These are phyloP conservation scores for Chesias legatella DNA, from an alignment of 2,888 invertebrate species.

Conservation along the genomic window DNA sequence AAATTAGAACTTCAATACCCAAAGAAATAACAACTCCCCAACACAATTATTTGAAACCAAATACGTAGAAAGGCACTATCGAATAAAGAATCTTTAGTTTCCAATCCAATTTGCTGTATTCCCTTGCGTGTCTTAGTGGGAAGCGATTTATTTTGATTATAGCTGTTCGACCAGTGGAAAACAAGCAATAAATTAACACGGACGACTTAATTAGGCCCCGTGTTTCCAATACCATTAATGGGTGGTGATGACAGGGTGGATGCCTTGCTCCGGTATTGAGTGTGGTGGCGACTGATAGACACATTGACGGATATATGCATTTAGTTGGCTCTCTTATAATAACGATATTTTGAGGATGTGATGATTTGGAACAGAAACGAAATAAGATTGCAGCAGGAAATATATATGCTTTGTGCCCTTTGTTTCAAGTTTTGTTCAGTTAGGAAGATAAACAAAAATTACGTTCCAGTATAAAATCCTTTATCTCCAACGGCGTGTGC, in stretches of 20 bases:
- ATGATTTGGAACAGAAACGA: too few relatives aligned
- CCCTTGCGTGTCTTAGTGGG: conserved; percentile 67
- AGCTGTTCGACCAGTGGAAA: conserved; percentile 61
- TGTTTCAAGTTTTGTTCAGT: too few relatives aligned
- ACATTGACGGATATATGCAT: conserved; percentile 8
- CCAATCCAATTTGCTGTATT: conserved; percentile 68
- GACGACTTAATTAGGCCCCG: conserved; percentile 72
- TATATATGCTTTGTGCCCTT: too few relatives aligned
- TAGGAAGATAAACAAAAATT: too few relatives aligned
- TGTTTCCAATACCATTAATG: conserved; percentile 75
- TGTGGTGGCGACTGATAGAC: conserved; percentile 48
- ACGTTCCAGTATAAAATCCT: conserved; percentile 4
- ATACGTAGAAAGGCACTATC: conserved; percentile 40
- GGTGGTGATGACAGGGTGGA: conserved; percentile 63
- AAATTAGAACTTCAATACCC: conserved; percentile 24
- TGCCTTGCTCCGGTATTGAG: conserved; percentile 52
- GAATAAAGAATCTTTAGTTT: conserved; percentile 52
- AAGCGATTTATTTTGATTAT: conserved; percentile 77
- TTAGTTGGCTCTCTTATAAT: neutral
- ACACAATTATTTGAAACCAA: conserved; percentile 32
- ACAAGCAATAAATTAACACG: conserved; percentile 73
- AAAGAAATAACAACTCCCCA: conserved; percentile 28
- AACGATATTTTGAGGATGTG: too few relatives aligned
- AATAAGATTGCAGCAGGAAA: too few relatives aligned
- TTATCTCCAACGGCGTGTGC: conserved; percentile 17